Evolutionary conservation across 2,797 vertebrate genomes (phyloP), one percentile per base, ranked within the genome.

Genomic region (Melanotaenia nigrans): DNA sequence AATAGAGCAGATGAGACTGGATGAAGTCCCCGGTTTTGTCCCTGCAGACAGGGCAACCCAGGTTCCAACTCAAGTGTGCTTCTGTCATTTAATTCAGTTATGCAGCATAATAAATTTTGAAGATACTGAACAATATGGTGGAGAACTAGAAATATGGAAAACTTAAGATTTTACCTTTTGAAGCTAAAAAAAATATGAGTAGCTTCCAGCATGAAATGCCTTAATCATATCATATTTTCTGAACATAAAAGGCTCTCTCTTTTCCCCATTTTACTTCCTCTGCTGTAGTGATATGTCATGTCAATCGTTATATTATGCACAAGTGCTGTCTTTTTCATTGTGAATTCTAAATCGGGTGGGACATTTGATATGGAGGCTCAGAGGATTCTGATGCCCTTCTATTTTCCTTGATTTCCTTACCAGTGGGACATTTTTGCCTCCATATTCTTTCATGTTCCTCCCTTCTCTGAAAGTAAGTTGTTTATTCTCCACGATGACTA

Each of bases 401-500:
- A 89, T 89, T 91, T 91, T 91, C 88, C 87, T 90, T 92, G 90
- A 92, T 93, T 91, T 90, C 54, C 68, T 75, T 87, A 88, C 75
- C 90, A 90, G 90, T 90, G 87, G 90, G 85, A 85, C 82, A 86
- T 92, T 90, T 91, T 87, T 88, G 83, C 87, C 80, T 81, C 79
- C 77, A 38, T 73, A 86, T 90, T 87, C 89, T 93, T 93, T 94
- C 85, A 93, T 90, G 91, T 92, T 68, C 68, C 78, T 77, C 75
- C 82, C 78, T 87, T 84, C 83, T 87, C 87, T 89, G 87, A 91
- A 92, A 92, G 90, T 90, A 91, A 92, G 89, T 92, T 92, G 93
- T 93, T 93, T 93, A 92, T 93, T 94, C 89, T 90, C 85, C 62
- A 60, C 57, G 91, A 94, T 94, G 86, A 91, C 93, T 93, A 94